phyloP scores from a whole-genome alignment of 1,140 invertebrate genomes.

The Pissodes strobi region DNA sequence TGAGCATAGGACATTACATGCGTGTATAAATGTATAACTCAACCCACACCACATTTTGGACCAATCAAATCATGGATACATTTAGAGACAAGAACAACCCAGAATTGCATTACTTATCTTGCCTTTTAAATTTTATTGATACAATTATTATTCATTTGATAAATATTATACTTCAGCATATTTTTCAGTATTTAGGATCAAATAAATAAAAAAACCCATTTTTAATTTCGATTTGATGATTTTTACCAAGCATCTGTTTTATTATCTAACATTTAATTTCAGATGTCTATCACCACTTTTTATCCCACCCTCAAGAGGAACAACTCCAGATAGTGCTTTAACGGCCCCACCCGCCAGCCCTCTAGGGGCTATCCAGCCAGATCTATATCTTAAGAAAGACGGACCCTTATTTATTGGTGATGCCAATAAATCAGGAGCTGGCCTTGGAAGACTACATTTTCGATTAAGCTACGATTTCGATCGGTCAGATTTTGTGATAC shows the following conservation, averaged over 20 bases:
- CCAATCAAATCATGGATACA: too few relatives aligned
- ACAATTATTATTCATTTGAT: too few relatives aligned
- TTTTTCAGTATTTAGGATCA: too few relatives aligned
- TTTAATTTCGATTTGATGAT: background rate
- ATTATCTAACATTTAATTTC: slow-evolving; percentile 8
- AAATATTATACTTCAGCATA: too few relatives aligned
- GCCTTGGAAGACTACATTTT: slow-evolving; percentile 79
- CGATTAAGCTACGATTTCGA: slow-evolving; percentile 89
- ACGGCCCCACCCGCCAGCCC: slow-evolving; percentile 66
- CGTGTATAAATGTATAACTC: too few relatives aligned
- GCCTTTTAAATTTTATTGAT: too few relatives aligned
- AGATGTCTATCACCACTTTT: slow-evolving; percentile 73
- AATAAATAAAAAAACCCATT: background rate
- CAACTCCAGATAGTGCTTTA: slow-evolving; percentile 51
- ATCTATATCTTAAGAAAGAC: slow-evolving; percentile 77
- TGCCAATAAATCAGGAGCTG: slow-evolving; percentile 62
- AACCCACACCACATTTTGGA: too few relatives aligned
- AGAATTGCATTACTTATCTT: too few relatives aligned
- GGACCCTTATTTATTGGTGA: slow-evolving; percentile 72
- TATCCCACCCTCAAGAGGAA: slow-evolving; percentile 66
- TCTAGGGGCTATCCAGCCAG: slow-evolving; percentile 82
- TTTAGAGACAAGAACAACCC: too few relatives aligned
- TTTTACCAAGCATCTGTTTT: too few relatives aligned
- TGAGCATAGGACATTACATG: too few relatives aligned
- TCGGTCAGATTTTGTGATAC: slow-evolving; percentile 83